Conservation (phyloP, 1,140 invertebrate genomes). For the Augochlora pura region DNA sequence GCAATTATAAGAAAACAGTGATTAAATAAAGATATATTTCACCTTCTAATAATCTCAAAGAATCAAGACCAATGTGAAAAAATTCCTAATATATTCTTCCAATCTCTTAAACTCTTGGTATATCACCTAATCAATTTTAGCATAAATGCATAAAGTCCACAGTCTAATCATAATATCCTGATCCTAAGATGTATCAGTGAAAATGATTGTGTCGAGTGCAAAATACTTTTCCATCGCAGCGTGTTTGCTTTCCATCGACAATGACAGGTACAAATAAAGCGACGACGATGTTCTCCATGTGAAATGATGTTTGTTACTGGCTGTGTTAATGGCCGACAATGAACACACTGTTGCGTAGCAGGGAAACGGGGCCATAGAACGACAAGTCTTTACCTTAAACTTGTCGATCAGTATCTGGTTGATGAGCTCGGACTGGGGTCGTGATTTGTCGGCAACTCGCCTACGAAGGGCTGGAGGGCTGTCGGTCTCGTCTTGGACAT, state of each 20-base stretch:
- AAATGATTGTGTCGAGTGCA: background rate
- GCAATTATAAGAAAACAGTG: too few relatives aligned
- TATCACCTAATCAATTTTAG: too few relatives aligned
- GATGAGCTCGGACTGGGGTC: constrained; percentile 83
- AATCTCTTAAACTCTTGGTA: too few relatives aligned
- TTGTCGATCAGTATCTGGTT: constrained; percentile 84
- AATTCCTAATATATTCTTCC: too few relatives aligned
- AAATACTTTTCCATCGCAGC: background rate
- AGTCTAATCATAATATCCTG: too few relatives aligned
- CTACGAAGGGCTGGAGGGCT: constrained; percentile 81
- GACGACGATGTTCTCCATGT: background rate
- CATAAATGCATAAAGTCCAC: too few relatives aligned
- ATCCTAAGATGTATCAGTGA: too few relatives aligned
- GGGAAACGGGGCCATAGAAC: constrained; percentile 18
- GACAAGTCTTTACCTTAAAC: constrained; percentile 81
- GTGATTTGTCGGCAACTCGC: constrained; percentile 77
- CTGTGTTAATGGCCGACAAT: background rate
- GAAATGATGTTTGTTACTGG: constrained; percentile 1
- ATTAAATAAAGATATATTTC: too few relatives aligned
- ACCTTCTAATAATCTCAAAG: too few relatives aligned
- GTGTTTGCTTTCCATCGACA: background rate
- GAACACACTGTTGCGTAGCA: background rate
- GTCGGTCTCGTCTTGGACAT: constrained; percentile 82
- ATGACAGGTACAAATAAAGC: background rate
- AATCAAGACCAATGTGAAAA: too few relatives aligned